Evolutionary conservation across 2,113 vertebrate genomes (phyloP).

Genomic region (Pomatostomus ruficeps): DNA sequence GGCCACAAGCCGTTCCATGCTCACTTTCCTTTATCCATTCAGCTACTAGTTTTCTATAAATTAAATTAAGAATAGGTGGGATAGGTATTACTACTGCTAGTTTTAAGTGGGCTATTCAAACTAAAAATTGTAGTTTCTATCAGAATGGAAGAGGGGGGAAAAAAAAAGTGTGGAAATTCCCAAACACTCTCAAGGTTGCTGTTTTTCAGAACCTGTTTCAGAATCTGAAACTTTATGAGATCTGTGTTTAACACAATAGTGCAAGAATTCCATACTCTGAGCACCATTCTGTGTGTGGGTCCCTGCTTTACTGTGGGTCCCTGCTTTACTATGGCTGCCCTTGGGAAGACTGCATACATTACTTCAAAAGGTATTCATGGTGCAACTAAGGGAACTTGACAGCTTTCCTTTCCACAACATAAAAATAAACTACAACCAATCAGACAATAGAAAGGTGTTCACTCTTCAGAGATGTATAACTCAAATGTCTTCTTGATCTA

Average conservation of each 20-base stretch:
- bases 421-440: background rate
- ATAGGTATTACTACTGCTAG: background rate
- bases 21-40: too few species aligned
- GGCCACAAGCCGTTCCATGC: too few species aligned
- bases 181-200: background rate
- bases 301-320: background rate
- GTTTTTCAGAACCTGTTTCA: background rate
- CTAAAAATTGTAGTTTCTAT: background rate
- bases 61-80: background rate
- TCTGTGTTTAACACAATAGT: background rate
- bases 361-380: background rate
- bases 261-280: background rate
- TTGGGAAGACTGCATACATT: background rate
- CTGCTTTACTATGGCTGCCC: background rate
- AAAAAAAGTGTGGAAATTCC: background rate
- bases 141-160: background rate
- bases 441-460: background rate
- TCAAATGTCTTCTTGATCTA: background rate
- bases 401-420: background rate
- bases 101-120: background rate
- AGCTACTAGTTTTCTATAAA: background rate
- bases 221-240: background rate
- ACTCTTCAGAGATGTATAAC: background rate
- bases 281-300: too few species aligned
- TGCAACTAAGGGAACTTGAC: background rate